Conservation (phyloP, 2,113 vertebrate genomes). For the Nycticebus coucang region DNA sequence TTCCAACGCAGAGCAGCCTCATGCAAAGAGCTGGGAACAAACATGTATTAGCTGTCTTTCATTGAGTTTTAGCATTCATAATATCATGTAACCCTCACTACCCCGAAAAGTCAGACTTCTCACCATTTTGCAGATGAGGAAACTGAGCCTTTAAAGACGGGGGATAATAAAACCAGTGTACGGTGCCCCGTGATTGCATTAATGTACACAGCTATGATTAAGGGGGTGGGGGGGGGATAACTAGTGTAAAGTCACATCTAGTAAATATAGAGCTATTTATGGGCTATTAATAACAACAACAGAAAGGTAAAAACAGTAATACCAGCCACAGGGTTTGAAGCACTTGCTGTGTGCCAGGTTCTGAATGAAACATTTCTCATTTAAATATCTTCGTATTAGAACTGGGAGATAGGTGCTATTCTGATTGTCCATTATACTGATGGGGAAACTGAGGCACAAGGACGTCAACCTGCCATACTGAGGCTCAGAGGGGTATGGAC, state of each 20-base stretch:
- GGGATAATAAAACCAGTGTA: too few species aligned
- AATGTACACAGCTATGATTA: too few species aligned
- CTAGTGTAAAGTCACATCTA: background rate
- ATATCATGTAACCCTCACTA: accelerated
- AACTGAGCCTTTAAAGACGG: background rate
- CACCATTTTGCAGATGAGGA: background rate
- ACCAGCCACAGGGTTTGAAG: background rate
- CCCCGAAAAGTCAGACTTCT: background rate
- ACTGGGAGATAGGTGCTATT: too few species aligned
- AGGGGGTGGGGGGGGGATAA: background rate
- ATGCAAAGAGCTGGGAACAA: accelerated
- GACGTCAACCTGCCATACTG: accelerated
- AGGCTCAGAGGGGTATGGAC: background rate
- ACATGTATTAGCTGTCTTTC: accelerated
- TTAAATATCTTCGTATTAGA: background rate
- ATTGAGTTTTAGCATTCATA: accelerated
- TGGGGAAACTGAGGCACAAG: background rate
- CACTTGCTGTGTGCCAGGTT: background rate
- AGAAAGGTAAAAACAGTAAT: background rate
- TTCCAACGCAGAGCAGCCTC: background rate
- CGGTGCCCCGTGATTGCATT: too few species aligned
- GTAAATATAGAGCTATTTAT: background rate
- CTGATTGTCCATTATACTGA: background rate
- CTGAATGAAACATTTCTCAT: background rate
- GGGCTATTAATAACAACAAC: background rate